Conservation (phyloP, 2,113 vertebrate species). For the Ceyx melanurus region DNA sequence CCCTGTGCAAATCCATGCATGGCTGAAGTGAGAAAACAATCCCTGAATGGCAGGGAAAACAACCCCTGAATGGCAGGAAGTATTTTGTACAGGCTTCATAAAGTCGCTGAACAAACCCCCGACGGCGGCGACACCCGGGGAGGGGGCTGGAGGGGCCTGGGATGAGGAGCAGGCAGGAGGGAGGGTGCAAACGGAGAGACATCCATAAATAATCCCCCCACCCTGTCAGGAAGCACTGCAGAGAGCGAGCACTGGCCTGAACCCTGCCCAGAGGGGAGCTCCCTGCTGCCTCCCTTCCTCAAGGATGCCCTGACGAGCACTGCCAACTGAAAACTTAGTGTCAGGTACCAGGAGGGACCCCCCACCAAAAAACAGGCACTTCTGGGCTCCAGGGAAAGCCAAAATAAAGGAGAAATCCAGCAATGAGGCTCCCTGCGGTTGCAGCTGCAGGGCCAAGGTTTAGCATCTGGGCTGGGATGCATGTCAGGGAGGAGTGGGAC, state of each 20-base stretch:
- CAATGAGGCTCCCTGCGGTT: not conserved
- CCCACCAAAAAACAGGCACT: accelerated
- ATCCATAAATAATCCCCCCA: not conserved
- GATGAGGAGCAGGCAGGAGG: accelerated
- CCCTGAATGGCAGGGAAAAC: not conserved
- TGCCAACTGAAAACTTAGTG: not conserved
- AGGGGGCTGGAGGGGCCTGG: not conserved
- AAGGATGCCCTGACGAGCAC: accelerated
- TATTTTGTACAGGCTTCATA: not conserved
- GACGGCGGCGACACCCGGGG: accelerated
- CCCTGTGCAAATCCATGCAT: accelerated
- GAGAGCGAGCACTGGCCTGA: not conserved
- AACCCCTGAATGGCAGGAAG: not conserved
- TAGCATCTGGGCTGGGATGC: not conserved
- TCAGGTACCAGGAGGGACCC: accelerated
- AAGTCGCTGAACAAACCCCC: accelerated
- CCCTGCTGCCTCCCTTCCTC: not conserved
- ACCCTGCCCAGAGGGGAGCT: not conserved
- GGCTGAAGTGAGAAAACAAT: not conserved
- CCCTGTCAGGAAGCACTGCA: not conserved
- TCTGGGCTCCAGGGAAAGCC: not conserved
- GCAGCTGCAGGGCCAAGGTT: not conserved
- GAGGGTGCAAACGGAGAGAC: not conserved
- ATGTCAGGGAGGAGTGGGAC: not conserved
- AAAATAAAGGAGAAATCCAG: accelerated